A percentile compares a stretch with the other conserved stretches of the same genome.
These are phyloP conservation scores for Onychostoma macrolepis DNA, from an alignment of 2,113 vertebrate species.

Conservation along the genomic window DNA sequence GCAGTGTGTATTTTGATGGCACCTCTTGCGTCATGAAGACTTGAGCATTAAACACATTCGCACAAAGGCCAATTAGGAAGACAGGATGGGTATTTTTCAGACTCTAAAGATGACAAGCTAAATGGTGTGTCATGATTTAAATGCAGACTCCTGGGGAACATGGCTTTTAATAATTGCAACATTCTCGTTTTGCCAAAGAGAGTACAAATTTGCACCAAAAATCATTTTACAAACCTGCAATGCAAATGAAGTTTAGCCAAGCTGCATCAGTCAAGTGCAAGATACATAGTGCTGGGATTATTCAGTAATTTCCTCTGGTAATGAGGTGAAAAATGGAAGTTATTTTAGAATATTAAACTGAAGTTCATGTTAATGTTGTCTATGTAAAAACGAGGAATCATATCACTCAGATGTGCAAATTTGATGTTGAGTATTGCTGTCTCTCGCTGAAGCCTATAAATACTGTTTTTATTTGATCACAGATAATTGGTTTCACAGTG, in stretches of 20 bases:
- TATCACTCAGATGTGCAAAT: background rate
- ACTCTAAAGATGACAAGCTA: constrained; percentile 47
- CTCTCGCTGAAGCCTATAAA: background rate
- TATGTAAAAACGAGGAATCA: background rate
- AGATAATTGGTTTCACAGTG: background rate
- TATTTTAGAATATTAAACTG: constrained; percentile 13
- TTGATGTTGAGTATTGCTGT: background rate
- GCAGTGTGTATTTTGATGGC: background rate
- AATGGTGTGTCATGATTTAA: constrained; percentile 56
- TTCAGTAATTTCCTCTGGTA: background rate
- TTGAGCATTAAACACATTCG: background rate
- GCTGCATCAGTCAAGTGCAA: constrained; percentile 14
- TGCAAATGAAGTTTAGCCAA: constrained; percentile 28
- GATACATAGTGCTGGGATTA: background rate
- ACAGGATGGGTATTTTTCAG: constrained; percentile 47
- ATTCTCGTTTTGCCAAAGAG: constrained; percentile 25
- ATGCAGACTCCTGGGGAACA: constrained; percentile 46
- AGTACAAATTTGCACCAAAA: constrained; percentile 7
- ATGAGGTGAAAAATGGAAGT: constrained; percentile 1
- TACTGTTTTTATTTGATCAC: constrained; percentile 7
- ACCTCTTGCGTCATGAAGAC: constrained; percentile 20
- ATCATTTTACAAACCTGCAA: constrained; percentile 13
- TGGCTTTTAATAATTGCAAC: constrained; percentile 48
- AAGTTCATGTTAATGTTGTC: constrained; percentile 1
- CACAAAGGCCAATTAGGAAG: constrained; percentile 50